These are phyloP conservation scores for Sitodiplosis mosellana DNA, from an alignment of 1,140 invertebrate genomes.

Conservation along the genomic window DNA sequence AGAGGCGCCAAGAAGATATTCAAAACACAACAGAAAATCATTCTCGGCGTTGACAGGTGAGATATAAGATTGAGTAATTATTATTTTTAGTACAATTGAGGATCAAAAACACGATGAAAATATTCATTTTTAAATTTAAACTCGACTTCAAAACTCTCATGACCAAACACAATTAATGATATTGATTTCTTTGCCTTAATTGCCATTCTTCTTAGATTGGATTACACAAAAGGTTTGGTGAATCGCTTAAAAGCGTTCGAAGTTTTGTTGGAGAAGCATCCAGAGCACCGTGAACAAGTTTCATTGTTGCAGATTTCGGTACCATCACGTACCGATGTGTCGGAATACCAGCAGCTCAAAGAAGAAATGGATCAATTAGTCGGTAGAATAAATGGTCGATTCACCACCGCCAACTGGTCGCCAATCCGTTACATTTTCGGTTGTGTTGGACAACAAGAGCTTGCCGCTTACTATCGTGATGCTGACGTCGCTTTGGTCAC, in stretches of 20 bases:
- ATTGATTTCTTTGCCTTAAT: no score
- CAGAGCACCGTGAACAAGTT: conserved; percentile 69
- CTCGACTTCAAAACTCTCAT: no score
- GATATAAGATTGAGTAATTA: no score
- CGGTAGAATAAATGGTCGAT: conserved; percentile 69
- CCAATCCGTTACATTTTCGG: conserved; percentile 83
- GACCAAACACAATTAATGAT: no score
- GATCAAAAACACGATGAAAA: no score
- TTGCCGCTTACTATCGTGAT: conserved; percentile 71
- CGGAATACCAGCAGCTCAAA: conserved; percentile 78
- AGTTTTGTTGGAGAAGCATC: conserved; percentile 63
- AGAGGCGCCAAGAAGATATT: conserved; percentile 56
- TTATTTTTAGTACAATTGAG: no score
- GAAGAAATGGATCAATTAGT: conserved; percentile 81
- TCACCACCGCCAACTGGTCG: conserved; percentile 77
- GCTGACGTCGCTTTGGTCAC: conserved; percentile 72
- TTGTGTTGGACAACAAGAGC: conserved; percentile 65
- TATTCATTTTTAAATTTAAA: no score
- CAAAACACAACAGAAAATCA: conserved; percentile 56
- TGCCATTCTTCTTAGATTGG: conserved; percentile 42
- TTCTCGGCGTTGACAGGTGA: conserved; percentile 15
- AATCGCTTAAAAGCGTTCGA: conserved; percentile 71
- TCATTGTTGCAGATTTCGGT: conserved; percentile 71
- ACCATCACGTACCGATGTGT: conserved; percentile 74
- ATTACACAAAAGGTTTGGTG: conserved; percentile 82